Base-by-base conservation (phyloP, 2,888 invertebrate species). In the Drosophila limbata region DNA sequence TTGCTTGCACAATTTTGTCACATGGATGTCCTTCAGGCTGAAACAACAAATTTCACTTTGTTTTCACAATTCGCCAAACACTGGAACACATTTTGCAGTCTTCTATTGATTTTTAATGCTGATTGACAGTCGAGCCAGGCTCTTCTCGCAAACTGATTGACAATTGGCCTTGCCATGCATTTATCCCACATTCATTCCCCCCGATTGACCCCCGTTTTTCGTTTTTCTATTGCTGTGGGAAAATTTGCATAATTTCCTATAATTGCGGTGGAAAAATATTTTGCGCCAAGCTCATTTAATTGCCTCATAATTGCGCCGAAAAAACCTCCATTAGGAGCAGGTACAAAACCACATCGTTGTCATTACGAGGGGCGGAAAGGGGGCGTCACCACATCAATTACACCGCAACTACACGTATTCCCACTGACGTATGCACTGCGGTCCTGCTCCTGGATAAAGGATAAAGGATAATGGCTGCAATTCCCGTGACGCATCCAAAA, bases 91-190 rank as follows among this genome's bases (percentile, higher is more conserved):
- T 70, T 71, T 50, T 47, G 66, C 65, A 67, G 51, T 55, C 55
- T 59, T 51, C 72, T 74, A 83, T 83, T 81, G 83, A 88, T 88
- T 81, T 81, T 79, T 83, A 79, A 85, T 85, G 88, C 84, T 88
- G 85, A 88, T 88, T 85, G 84, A 85, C 84, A 84, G 76, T 64
- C 62, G 52, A 40, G 52, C 56, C 59, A 56, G 35, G 21, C 57
- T 65, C 52, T 33, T 66, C 55, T 48, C 52, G 11, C 65, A 52
- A 51, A 68, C 69, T 67, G 81, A 72, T 81, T 71, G 67, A 56
- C 68, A 77, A 68, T 77, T 74, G 71, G 71, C 71, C 78, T 63
- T 53, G 67, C 70, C 63, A 42, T 21, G 47, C 65, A 57, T 37
- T 28, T 28, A 28, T 8, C 8, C 39, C 44, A 33, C 33, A 62